Percentiles rank a stretch among this genome's conserved stretches.
phyloP scores from a whole-genome alignment of 2,888 invertebrate genomes.

The Conchocele bisecta region DNA sequence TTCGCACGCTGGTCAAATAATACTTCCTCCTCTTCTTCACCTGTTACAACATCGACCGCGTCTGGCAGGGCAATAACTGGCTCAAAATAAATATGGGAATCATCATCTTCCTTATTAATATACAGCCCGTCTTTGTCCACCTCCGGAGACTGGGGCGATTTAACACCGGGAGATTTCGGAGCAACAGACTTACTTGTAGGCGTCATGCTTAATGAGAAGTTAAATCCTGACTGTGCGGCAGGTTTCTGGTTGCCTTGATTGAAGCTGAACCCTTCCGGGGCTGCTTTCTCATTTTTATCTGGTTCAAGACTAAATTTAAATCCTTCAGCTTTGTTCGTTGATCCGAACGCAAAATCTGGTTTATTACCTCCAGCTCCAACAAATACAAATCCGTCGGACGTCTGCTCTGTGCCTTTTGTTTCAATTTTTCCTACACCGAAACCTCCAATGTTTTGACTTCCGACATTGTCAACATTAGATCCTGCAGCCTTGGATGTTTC shows the following conservation, averaged over 20 bases:
- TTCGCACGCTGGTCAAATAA: conserved; percentile 92
- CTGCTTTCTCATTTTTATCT: too few species aligned
- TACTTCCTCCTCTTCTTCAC: conserved; percentile 93
- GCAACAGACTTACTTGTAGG: conserved; percentile 49
- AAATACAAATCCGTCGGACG: conserved; percentile 24
- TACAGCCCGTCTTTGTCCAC: conserved; percentile 73
- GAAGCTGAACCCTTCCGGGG: too few species aligned
- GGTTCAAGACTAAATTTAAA: neutral
- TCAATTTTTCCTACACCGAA: neutral
- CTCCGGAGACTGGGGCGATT: conserved; percentile 65
- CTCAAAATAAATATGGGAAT: conserved; percentile 89
- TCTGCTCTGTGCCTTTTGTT: too few species aligned
- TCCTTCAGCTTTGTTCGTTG: conserved; percentile 4
- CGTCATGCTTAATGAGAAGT: conserved; percentile 67
- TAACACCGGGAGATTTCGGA: conserved; percentile 23
- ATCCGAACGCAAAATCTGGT: conserved; percentile 55
- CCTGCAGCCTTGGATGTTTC: too few species aligned
- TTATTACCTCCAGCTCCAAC: too few species aligned
- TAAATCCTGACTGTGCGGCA: conserved; percentile 54
- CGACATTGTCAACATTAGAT: too few species aligned
- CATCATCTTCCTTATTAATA: conserved; percentile 88
- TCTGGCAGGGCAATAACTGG: conserved; percentile 83
- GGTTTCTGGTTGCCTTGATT: neutral
- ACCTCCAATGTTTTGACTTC: neutral
- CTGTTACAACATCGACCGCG: conserved; percentile 87